Conservation (phyloP, 2,113 vertebrate genomes). For the Python bivittatus region DNA sequence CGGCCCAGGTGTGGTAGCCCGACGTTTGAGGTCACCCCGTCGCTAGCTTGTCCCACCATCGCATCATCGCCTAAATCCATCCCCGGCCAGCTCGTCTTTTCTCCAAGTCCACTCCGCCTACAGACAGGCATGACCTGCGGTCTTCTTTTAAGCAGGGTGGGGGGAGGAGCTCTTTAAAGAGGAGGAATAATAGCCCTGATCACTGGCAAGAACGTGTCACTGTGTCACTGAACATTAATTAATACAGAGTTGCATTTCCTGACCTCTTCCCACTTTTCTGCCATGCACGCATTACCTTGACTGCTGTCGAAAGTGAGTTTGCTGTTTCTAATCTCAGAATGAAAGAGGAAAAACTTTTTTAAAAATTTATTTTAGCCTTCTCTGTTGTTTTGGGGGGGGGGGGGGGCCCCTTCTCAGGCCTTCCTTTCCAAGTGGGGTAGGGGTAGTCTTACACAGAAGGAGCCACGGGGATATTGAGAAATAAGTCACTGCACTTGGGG, state of each 20-base stretch:
- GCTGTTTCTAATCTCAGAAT: neutral
- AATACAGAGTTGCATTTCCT: neutral
- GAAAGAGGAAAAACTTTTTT: too few species aligned
- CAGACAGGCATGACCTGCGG: neutral
- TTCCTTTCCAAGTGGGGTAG: neutral
- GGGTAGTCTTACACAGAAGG: neutral
- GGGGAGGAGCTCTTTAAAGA: neutral
- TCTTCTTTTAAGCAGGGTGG: neutral
- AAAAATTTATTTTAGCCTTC: neutral
- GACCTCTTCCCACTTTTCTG: neutral
- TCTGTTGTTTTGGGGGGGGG: neutral
- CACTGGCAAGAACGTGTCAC: neutral
- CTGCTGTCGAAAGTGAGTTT: neutral
- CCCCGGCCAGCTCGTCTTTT: neutral
- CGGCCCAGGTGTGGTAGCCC: neutral
- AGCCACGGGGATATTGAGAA: neutral
- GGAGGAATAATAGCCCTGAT: neutral
- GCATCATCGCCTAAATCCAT: neutral
- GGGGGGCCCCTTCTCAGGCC: neutral
- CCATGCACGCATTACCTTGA: neutral
- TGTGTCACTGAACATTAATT: neutral
- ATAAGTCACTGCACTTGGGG: neutral
- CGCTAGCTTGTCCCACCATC: neutral
- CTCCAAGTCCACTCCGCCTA: neutral
- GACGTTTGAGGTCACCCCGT: neutral